phyloP scores from a whole-genome alignment of 2,888 invertebrate species.

The Epicampocera succincta region DNA sequence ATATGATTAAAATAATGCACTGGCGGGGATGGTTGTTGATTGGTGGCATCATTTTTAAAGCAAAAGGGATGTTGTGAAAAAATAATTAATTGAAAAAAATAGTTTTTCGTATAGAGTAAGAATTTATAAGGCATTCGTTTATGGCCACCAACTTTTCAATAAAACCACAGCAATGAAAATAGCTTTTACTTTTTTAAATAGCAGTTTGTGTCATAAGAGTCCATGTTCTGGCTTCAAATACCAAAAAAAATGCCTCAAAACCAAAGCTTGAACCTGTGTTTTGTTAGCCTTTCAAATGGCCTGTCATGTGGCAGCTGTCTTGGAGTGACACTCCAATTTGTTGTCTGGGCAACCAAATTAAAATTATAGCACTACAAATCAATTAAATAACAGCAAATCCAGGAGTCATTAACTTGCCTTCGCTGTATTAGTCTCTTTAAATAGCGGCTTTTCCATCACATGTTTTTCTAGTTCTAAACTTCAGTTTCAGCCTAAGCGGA shows the following conservation, averaged over 20 bases:
- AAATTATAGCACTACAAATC: constrained; percentile 14
- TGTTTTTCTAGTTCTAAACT: constrained; percentile 13
- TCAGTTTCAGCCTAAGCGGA: constrained; percentile 5
- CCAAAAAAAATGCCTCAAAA: too few species aligned
- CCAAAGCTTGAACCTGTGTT: background rate
- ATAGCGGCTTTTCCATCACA: background rate
- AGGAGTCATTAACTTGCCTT: constrained; percentile 42
- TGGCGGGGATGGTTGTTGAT: background rate
- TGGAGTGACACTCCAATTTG: constrained; percentile 9
- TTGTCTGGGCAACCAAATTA: constrained; percentile 37
- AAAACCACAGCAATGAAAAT: too few species aligned
- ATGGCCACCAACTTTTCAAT: too few species aligned
- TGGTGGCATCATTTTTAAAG: too few species aligned
- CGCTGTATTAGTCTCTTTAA: constrained; percentile 40
- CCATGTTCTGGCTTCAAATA: too few species aligned
- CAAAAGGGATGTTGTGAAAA: too few species aligned
- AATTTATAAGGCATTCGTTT: too few species aligned
- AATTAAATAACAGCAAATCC: constrained; percentile 28
- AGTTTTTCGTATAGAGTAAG: too few species aligned
- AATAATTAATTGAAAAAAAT: too few species aligned
- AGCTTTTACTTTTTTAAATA: too few species aligned
- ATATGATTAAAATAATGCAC: constrained; percentile 61
- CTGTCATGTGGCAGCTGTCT: background rate
- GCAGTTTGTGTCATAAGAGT: too few species aligned
- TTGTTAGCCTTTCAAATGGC: background rate